Evolutionary conservation across 2,113 vertebrate species (phyloP).

Genomic region (Antechinus flavipes): DNA sequence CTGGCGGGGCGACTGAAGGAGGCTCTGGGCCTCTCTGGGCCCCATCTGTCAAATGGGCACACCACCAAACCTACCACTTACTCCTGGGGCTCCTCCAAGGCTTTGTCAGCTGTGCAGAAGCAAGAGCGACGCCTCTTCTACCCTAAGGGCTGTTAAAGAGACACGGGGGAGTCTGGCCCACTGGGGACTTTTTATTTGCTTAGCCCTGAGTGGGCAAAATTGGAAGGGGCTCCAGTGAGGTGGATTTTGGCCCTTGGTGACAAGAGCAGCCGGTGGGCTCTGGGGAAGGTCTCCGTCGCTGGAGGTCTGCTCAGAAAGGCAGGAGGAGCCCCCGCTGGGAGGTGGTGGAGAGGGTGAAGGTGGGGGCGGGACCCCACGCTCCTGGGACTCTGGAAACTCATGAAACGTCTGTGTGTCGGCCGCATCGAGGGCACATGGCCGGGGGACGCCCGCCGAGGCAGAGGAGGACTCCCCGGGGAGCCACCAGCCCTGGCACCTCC

Average conservation of each 20-base stretch:
- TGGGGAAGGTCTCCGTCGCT: background rate
- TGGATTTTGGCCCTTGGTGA: background rate
- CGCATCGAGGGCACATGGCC: too few species aligned
- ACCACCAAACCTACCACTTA: background rate
- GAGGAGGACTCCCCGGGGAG: too few species aligned
- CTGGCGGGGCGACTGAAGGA: too few species aligned
- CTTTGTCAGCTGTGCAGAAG: background rate
- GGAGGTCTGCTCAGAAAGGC: background rate
- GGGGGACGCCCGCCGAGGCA: background rate
- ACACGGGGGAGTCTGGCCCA: background rate
- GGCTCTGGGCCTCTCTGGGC: background rate
- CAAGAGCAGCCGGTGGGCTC: background rate
- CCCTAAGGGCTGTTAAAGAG: background rate
- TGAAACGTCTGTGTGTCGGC: background rate
- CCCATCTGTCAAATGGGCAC: background rate
- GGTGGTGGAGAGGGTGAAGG: background rate
- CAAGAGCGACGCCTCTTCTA: background rate
- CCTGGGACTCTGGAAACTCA: background rate
- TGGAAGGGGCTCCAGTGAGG: background rate
- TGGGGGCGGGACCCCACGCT: too few species aligned
- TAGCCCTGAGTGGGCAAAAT: background rate
- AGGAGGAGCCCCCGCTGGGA: background rate
- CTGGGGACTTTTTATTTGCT: background rate
- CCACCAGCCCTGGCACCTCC: background rate
- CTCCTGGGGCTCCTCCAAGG: background rate